Evolutionary conservation across 2,113 vertebrate genomes (phyloP), one percentile per base, ranked within the genome.

Genomic region (Merops nubicus): DNA sequence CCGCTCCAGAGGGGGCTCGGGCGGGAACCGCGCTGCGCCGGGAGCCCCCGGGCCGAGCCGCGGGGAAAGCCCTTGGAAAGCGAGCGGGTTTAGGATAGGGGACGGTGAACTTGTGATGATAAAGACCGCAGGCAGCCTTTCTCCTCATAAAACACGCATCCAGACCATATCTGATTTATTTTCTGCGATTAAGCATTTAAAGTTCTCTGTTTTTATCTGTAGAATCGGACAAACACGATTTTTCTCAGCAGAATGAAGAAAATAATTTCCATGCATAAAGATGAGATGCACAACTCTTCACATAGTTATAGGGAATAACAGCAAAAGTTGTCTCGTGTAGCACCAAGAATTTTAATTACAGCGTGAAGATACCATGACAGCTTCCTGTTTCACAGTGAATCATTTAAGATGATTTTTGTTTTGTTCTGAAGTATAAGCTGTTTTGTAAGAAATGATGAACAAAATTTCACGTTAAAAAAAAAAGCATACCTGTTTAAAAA

Each of bases 261-360:
- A 94, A n/a, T 48, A 0, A 31, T 54, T 85, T 78, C 77, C 89
- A 91, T 95, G 89, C 75, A 48, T 42, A 78, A 85, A 28, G 65
- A 87, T 42, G 78, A 90, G 45, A 42, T 51, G 63, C 67, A 77
- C 68, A 89, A 67, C 63, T 82, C 70, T n/a, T 92, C 67, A 83
- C 91, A 85, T 74, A 69, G 89, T 64, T 74, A 87, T 3, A 73
- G 73, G 93, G 84, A 94, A 8, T 43, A 93, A 92, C 76, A 76
- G 80, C 74, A 81, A 87, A 79, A 22, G 25, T 60, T 38, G 20
- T 31, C 29, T 34, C 5, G 0, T 53, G 9, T 80, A 97, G 96
- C 95, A 96, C 96, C 95, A 80, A 92, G 53, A 91, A 94, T 51
- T 95, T 72, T 75, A 77, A 81, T 75, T 91, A 80, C 57, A 86